These are phyloP conservation scores for Drosophila diplacantha DNA, from an alignment of 2,888 invertebrate species.

Conservation along the genomic window DNA sequence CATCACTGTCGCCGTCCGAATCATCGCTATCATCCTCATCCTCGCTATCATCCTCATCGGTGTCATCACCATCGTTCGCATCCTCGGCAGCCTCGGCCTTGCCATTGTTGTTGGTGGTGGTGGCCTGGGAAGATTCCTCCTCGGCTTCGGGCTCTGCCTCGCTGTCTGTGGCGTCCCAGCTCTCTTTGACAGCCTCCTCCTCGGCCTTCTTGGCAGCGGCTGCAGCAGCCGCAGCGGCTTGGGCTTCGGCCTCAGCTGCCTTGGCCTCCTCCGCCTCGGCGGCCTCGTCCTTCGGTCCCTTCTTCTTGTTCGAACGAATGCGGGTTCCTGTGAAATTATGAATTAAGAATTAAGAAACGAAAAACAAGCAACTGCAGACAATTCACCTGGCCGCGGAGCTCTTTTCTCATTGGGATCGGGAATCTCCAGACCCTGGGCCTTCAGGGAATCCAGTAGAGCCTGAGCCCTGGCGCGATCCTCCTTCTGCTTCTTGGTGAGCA, in stretches of 20 bases:
- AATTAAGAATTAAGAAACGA: neutral
- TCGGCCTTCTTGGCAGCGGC: conserved; percentile 55
- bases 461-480: conserved; percentile 92
- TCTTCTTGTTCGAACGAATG: conserved; percentile 84
- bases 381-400: conserved; percentile 79
- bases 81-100: conserved; percentile 50
- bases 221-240: conserved; percentile 72
- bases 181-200: conserved; percentile 83
- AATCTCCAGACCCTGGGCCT: conserved; percentile 91
- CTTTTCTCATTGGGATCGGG: conserved; percentile 84
- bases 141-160: conserved; percentile 73
- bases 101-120: conserved; percentile 74
- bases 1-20: conserved; percentile 58
- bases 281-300: conserved; percentile 79
- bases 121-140: conserved; percentile 79
- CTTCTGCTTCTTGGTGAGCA: conserved; percentile 95
- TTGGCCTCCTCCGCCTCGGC: conserved; percentile 74
- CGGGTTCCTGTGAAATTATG: conserved; percentile 81
- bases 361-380: neutral
- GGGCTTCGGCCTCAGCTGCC: conserved; percentile 58
- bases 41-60: conserved; percentile 77
- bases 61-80: conserved; percentile 63
- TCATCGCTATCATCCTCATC: conserved; percentile 78
- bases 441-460: conserved; percentile 91
- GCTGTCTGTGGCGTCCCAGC: conserved; percentile 89